phyloP scores from a whole-genome alignment of 2,797 vertebrate genomes.

The Cyprinodon diabolis region DNA sequence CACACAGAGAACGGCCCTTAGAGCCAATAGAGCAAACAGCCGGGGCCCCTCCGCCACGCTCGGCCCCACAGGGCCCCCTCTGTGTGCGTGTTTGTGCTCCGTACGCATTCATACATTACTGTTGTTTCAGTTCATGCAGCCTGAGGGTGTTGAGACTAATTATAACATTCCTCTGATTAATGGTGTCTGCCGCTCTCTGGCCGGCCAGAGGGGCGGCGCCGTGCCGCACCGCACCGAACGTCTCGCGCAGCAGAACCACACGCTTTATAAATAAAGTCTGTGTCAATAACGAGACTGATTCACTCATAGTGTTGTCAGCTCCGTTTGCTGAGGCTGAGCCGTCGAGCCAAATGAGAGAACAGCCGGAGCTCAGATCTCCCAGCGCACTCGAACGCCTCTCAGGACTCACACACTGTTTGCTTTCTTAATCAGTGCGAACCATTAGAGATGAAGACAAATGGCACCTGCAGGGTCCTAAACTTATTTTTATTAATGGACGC shows the following conservation, averaged over 20 bases:
- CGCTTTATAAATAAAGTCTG: constrained; percentile 74
- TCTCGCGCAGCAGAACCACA: constrained; percentile 58
- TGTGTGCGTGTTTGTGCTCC: constrained; percentile 58
- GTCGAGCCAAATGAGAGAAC: constrained; percentile 52
- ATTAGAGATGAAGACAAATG: constrained; percentile 78
- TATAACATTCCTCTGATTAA: constrained; percentile 81
- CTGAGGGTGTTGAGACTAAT: constrained; percentile 74
- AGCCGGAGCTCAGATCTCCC: constrained; percentile 41
- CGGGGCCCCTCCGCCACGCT: constrained; percentile 29
- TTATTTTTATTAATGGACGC: constrained; percentile 71
- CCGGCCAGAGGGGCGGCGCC: constrained; percentile 6
- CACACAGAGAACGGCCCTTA: constrained; percentile 70
- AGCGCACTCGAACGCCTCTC: constrained; percentile 7
- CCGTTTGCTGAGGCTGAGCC: constrained; percentile 63
- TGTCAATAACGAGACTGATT: constrained; percentile 72
- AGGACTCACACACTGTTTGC: constrained; percentile 61
- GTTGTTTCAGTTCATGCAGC: constrained; percentile 67
- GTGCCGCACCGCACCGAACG: constrained; percentile 32
- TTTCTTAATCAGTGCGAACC: constrained; percentile 72
- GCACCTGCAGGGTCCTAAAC: constrained; percentile 65
- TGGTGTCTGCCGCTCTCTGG: constrained; percentile 59
- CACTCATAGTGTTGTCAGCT: constrained; percentile 69
- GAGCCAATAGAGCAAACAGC: constrained; percentile 75
- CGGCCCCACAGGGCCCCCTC: constrained; percentile 50
- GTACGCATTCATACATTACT: constrained; percentile 70